These are phyloP conservation scores for Anastrepha obliqua DNA, from an alignment of 1,140 invertebrate genomes.

Conservation along the genomic window DNA sequence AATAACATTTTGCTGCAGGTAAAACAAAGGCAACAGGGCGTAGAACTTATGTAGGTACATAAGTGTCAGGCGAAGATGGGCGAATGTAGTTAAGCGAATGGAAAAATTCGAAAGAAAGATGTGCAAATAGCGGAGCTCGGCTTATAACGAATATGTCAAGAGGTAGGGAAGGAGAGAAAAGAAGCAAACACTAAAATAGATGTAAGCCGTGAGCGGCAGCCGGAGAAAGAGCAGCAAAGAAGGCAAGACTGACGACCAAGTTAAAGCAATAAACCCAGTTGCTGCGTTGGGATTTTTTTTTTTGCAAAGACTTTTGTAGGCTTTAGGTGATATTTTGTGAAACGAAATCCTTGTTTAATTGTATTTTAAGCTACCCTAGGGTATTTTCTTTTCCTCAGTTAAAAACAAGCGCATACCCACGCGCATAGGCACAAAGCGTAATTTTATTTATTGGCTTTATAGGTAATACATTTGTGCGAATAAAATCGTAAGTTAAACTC, in stretches of 20 bases:
- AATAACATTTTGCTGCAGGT: neutral
- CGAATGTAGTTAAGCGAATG: neutral
- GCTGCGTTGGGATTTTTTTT: neutral
- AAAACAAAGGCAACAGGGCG: neutral
- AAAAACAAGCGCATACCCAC: neutral
- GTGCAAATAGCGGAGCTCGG: neutral
- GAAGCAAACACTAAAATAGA: neutral
- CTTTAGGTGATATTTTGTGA: conserved; percentile 41
- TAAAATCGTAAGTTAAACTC: conserved; percentile 29
- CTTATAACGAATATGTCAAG: too few relatives aligned
- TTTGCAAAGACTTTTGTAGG: neutral
- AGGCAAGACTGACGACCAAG: neutral
- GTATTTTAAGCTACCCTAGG: conserved; percentile 12
- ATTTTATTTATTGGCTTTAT: conserved; percentile 47
- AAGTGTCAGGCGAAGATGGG: neutral
- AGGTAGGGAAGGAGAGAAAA: too few relatives aligned
- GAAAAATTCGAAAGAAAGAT: neutral
- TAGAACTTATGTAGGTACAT: neutral
- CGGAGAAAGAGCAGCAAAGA: neutral
- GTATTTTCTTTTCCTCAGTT: neutral
- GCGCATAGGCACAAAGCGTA: neutral
- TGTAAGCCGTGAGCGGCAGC: neutral
- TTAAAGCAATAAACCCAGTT: neutral
- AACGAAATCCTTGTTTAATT: conserved; percentile 40
- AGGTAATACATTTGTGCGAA: conserved; percentile 34